These are phyloP conservation scores for Dynastes grantii DNA, from an alignment of 2,888 invertebrate genomes.

Conservation along the genomic window DNA sequence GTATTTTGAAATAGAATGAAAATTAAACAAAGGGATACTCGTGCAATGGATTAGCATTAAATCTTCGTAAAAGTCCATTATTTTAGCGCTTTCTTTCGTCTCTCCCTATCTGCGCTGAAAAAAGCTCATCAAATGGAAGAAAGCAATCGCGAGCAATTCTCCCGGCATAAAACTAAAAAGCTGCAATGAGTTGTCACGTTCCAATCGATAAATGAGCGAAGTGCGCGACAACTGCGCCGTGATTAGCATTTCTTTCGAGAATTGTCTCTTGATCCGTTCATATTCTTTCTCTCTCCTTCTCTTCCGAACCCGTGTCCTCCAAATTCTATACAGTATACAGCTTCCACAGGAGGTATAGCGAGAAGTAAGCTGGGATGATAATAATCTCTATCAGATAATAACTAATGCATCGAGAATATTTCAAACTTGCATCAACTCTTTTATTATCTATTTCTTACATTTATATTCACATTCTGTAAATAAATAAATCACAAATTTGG, in stretches of 20 bases:
- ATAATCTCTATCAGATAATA: too few species aligned
- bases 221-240: constrained; percentile 63
- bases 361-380: too few species aligned
- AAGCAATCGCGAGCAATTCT: constrained; percentile 62
- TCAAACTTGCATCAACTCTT: too few species aligned
- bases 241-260: constrained; percentile 63
- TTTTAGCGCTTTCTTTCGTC: constrained; percentile 58
- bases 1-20: constrained; percentile 48
- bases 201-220: constrained; percentile 66
- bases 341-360: background rate
- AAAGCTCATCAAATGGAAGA: constrained; percentile 63
- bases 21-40: constrained; percentile 48
- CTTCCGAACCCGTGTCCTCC: background rate
- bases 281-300: constrained; percentile 42
- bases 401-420: too few species aligned
- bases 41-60: constrained; percentile 57
- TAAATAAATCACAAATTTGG: too few species aligned
- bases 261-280: constrained; percentile 57
- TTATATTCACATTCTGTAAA: too few species aligned
- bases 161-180: constrained; percentile 63
- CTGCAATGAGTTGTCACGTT: constrained; percentile 66
- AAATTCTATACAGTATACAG: background rate
- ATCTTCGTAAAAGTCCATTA: constrained; percentile 60
- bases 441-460: too few species aligned
- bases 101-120: constrained; percentile 51